These are phyloP conservation scores for Frieseomelitta varia DNA, from an alignment of 1,140 invertebrate genomes.

Conservation along the genomic window DNA sequence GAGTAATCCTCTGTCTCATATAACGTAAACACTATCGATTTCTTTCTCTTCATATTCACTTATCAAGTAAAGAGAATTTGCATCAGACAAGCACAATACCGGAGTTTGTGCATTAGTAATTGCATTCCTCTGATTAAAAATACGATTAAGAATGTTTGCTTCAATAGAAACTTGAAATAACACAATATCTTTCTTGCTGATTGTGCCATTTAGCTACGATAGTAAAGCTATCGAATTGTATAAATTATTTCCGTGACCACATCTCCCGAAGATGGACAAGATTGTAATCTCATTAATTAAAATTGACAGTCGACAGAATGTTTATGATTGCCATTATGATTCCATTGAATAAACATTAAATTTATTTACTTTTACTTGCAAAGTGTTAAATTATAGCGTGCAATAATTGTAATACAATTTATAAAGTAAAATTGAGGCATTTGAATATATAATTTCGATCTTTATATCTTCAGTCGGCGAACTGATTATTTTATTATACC, in stretches of 20 bases:
- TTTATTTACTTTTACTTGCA: neutral
- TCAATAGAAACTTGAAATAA: neutral
- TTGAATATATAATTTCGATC: neutral
- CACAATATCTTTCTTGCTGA: neutral
- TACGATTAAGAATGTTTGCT: neutral
- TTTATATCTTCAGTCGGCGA: neutral
- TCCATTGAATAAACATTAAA: slow-evolving; percentile 33
- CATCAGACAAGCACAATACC: neutral
- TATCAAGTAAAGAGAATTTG: neutral
- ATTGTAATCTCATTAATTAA: neutral
- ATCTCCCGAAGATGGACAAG: neutral
- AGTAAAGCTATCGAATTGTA: neutral
- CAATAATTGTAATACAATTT: neutral
- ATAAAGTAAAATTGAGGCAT: neutral
- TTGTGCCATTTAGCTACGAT: neutral
- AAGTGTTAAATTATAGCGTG: slow-evolving; percentile 2
- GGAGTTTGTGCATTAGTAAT: too few relatives aligned
- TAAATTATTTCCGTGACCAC: neutral
- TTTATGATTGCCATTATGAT: slow-evolving; percentile 19
- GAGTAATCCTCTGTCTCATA: neutral
- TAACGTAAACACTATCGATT: slow-evolving; percentile 30
- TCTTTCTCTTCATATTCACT: neutral
- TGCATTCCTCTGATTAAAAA: neutral
- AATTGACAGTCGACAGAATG: neutral
- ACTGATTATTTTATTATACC: slow-evolving; percentile 38